Conservation (phyloP, 2,888 invertebrate species). For the Xestia xanthographa region DNA sequence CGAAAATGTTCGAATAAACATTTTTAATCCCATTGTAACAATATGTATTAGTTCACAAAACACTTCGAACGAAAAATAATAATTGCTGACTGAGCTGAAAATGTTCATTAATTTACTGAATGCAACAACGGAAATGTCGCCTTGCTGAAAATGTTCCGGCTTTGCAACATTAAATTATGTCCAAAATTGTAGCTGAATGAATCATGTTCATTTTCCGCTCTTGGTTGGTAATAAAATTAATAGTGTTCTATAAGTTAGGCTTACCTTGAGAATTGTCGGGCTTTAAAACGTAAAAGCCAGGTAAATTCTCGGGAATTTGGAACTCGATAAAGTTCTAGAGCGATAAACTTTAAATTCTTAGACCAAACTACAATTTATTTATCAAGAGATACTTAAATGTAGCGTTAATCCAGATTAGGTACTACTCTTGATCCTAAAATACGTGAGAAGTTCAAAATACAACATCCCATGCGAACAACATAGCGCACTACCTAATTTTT, state of each 20-base stretch:
- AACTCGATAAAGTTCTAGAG: neutral
- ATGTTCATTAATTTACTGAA: conserved; percentile 28
- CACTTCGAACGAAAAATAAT: neutral
- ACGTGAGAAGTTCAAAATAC: neutral
- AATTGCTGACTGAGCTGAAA: neutral
- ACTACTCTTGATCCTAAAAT: neutral
- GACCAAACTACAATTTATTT: neutral
- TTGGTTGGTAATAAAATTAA: neutral
- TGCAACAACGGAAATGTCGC: conserved; percentile 22
- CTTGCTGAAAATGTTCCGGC: conserved; percentile 23
- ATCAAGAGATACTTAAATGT: neutral
- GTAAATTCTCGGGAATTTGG: neutral
- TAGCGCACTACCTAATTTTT: too few species aligned
- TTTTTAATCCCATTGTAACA: neutral
- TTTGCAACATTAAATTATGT: conserved; percentile 23
- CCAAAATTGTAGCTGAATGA: conserved; percentile 4
- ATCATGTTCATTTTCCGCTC: neutral
- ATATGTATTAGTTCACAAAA: neutral
- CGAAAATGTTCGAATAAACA: too few species aligned
- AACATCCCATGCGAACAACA: neutral
- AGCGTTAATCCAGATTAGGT: neutral
- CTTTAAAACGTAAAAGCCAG: neutral
- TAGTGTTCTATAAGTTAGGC: neutral
- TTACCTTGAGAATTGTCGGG: neutral
- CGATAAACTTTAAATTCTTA: neutral